Conservation (phyloP, 1,140 invertebrate genomes). For the Hylaeus volcanicus region DNA sequence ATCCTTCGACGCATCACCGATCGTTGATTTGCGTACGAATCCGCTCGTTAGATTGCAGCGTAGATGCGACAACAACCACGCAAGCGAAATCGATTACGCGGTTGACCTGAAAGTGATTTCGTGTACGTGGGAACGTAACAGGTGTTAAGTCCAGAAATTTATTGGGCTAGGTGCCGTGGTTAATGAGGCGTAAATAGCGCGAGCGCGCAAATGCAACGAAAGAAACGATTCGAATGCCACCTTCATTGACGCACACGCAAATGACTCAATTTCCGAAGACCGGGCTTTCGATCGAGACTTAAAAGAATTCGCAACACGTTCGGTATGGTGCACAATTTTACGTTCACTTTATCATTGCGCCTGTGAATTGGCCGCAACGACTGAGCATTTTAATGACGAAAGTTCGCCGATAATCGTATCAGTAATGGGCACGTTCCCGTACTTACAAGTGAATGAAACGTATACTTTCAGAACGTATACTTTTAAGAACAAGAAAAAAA, state of each 20-base stretch:
- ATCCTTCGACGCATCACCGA: not conserved
- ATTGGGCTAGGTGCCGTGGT: not conserved
- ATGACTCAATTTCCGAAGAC: not conserved
- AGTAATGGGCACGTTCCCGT: not conserved
- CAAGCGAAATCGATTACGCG: not conserved
- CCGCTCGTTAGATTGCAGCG: not conserved
- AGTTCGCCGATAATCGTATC: not conserved
- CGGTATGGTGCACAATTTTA: not conserved
- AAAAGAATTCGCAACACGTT: too few species aligned
- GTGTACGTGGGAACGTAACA: slow-evolving; percentile 21
- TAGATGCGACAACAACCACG: not conserved
- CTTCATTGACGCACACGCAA: not conserved
- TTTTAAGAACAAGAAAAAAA: too few species aligned
- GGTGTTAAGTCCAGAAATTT: slow-evolving; percentile 23
- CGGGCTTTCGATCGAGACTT: not conserved
- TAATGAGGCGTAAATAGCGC: slow-evolving; percentile 25
- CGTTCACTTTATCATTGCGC: not conserved
- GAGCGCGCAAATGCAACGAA: slow-evolving; percentile 1
- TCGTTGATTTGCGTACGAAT: not conserved
- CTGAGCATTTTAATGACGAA: not conserved
- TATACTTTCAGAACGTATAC: not conserved
- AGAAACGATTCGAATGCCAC: slow-evolving; percentile 15
- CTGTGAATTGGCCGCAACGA: not conserved
- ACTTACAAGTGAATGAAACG: not conserved
- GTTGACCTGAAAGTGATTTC: slow-evolving; percentile 15